Conservation (phyloP, 2,888 invertebrate genomes). For the Unio delphinus region DNA sequence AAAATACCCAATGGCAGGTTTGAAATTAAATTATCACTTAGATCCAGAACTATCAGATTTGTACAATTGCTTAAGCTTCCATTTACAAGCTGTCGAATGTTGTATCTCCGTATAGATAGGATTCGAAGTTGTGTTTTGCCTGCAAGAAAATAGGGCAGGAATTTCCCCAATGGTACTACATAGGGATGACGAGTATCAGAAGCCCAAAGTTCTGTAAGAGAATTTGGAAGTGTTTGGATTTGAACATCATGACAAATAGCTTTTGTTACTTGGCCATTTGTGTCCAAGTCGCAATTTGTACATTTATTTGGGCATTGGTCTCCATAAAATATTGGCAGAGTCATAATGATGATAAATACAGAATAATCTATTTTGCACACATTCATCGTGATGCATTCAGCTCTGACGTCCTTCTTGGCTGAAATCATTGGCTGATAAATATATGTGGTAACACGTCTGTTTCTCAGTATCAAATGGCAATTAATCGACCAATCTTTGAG, state of each 20-base stretch:
- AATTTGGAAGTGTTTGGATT: slow-evolving; percentile 20
- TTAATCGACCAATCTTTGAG: no score
- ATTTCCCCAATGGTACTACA: slow-evolving; percentile 11
- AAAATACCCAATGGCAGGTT: slow-evolving; percentile 23
- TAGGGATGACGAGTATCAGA: slow-evolving; percentile 7
- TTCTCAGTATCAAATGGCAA: no score
- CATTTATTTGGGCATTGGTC: slow-evolving; percentile 19
- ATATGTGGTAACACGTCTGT: no score
- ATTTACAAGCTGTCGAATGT: slow-evolving; percentile 23
- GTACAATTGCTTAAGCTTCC: slow-evolving; percentile 23
- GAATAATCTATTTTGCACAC: no score
- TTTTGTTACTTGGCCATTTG: slow-evolving; percentile 15
- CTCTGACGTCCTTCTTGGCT: no score
- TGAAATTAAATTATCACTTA: slow-evolving; percentile 27
- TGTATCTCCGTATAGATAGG: slow-evolving; percentile 28
- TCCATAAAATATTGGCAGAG: not conserved
- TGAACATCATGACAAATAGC: slow-evolving; percentile 24
- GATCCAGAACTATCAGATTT: slow-evolving; percentile 26
- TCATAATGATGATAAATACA: no score
- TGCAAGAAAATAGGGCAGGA: slow-evolving; percentile 17
- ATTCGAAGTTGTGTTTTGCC: slow-evolving; percentile 20
- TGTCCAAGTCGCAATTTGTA: slow-evolving; percentile 18
- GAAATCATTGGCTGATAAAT: no score
- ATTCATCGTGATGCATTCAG: no score
- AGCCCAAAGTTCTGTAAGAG: slow-evolving; percentile 11